These are phyloP conservation scores for Maniola jurtina DNA, from an alignment of 1,140 invertebrate species.

Conservation along the genomic window DNA sequence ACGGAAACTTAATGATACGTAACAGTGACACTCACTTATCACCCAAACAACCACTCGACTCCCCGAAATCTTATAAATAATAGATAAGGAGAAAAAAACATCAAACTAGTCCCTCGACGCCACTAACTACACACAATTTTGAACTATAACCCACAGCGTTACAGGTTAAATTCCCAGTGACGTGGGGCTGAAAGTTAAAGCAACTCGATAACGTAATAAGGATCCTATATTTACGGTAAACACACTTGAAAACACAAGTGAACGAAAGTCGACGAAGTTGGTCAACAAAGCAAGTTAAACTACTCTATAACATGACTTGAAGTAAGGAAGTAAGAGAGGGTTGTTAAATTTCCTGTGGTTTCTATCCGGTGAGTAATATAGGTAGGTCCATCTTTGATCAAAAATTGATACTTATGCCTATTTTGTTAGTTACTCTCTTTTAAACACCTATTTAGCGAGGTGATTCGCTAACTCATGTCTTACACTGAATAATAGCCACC, in stretches of 20 bases:
- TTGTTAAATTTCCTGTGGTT: background rate
- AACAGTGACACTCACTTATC: conserved; percentile 14
- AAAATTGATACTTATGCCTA: too few relatives aligned
- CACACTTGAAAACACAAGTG: conserved; percentile 13
- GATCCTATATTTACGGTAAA: conserved; percentile 15
- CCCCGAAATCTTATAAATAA: conserved; percentile 14
- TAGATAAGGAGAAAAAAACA: conserved; percentile 15
- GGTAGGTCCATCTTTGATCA: background rate
- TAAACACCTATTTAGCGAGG: too few relatives aligned
- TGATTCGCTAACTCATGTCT: too few relatives aligned
- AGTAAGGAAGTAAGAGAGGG: background rate
- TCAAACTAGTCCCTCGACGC: background rate
- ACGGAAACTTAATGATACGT: conserved; percentile 10
- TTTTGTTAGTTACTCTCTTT: too few relatives aligned
- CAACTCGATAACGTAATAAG: conserved; percentile 13
- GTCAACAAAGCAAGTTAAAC: conserved; percentile 6
- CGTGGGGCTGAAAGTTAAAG: conserved; percentile 1
- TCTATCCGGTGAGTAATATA: background rate
- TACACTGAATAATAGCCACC: too few relatives aligned
- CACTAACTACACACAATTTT: background rate
- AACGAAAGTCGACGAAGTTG: conserved; percentile 11
- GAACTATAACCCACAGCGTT: background rate
- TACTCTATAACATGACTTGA: background rate
- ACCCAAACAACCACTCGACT: conserved; percentile 7
- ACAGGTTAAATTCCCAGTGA: background rate